Evolutionary conservation across 2,888 invertebrate species (phyloP), one percentile per base, ranked within the genome.

Genomic region (Diploptera punctata): DNA sequence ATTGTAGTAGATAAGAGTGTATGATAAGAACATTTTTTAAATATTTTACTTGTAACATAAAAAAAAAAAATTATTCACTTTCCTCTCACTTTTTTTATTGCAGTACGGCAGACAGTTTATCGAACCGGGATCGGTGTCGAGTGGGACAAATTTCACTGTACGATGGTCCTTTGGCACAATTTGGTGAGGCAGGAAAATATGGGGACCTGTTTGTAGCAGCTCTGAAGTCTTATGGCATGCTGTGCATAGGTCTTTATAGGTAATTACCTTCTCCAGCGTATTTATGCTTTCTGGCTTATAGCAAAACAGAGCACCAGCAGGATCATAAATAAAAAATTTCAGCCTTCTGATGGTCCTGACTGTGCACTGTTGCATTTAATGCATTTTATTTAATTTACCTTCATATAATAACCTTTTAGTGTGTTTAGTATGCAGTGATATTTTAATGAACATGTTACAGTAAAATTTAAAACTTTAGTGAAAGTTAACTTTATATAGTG

Each of bases 121-220:
- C 95, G 75, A 99, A 99, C 85, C 89, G 99, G 83, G 95, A 97
- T 84, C 91, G 99, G 80, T 99, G 99, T 86, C 90, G 99, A 81
- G 99, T 99, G 74, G 98, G 98, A 73, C 99, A 99, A 84, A 97
- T 99, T 76, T 97, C 98, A n/a, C 86, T 99, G 62, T 96, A 96
- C 84, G 98, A 99, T 82, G 98, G 98, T 75, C 98, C 99, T 13
- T 87, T 99, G 79, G 95, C 97, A 74, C 97, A 98, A 84, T 98
- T 97, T 84, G 97, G 97, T 77, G 97, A 98, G 85, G 94, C 95
- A 79, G 98, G 98, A 81, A 97, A 95, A 85, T 99, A 99, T 86
- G 98, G 98, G 52, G 97, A 98, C 83, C 87, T 99, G 81, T 99
- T 99, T 87, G 95, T 97, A 76, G 93, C 95, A 75, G 98, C 99